Evolutionary conservation across 2,888 invertebrate species (phyloP), one percentile per base, ranked within the genome.

Genomic region (Trypoxylon attenuatum): DNA sequence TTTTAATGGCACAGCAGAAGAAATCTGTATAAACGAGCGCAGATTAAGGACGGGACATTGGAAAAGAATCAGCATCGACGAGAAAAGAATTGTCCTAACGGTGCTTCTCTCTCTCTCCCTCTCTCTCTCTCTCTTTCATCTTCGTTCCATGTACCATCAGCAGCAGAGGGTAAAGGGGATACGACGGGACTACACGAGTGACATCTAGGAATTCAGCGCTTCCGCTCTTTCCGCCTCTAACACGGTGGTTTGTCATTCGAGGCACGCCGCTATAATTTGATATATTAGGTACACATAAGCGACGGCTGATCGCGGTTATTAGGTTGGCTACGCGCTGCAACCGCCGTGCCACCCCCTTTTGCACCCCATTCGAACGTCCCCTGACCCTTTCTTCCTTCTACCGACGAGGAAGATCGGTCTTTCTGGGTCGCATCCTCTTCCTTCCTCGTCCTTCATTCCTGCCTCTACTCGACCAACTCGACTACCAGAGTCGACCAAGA

Each of bases 251-350:
- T 75, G 73, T 82, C 80, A 85, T 84, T 84, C 83, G 67, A 71
- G 70, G 80, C 84, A 83, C 83, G 82, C 72, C 73, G 76, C 73
- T 77, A 81, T 84, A 86, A 86, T 86, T 84, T 80, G 82, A 85
- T 85, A 82, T 81, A 84, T 84, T 85, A 84, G 79, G 81, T 80
- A 83, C 82, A 83, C 83, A 84, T 84, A 84, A 84, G 82, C 83
- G 83, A 81, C 81, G 84, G 81, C 83, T 86, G 84, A 85, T 86
- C 83, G 84, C 79, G 81, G 82, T 84, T 86, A 86, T 86, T 85
- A 84, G 83, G 84, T 85, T 84, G 83, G 76, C 77, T 80, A 81
- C 76, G 77, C 75, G 76, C 76, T 76, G 73, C 77, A 77, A 77
- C 71, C 71, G 64, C 72, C 33, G 33, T 13, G n/a, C 77, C 78